phyloP scores from a whole-genome alignment of 2,888 invertebrate genomes.

The Merodon equestris region DNA sequence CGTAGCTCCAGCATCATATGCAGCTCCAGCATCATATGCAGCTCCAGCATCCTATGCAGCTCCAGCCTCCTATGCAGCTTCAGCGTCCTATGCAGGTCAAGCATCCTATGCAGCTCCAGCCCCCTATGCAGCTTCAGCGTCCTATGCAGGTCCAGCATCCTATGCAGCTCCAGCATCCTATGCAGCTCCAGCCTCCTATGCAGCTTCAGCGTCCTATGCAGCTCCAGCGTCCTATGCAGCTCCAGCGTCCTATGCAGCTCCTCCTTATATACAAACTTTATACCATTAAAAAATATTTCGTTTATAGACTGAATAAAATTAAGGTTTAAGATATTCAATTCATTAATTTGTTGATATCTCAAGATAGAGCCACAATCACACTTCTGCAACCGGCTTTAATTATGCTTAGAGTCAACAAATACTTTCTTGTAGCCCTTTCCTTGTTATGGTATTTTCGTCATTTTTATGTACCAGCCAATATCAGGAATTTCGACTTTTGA shows the following conservation, averaged over 20 bases:
- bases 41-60: slow-evolving; percentile 10
- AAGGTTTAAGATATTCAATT: neutral
- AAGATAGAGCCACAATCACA: too few species aligned
- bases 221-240: slow-evolving; percentile 32
- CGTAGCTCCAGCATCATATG: slow-evolving; percentile 21
- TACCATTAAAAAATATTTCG: slow-evolving; percentile 26
- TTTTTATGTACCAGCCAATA: too few species aligned
- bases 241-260: slow-evolving; percentile 15
- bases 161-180: slow-evolving; percentile 28
- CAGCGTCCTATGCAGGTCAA: slow-evolving; percentile 13
- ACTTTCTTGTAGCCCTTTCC: too few species aligned
- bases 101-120: too few species aligned
- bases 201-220: slow-evolving; percentile 35
- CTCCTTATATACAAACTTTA: slow-evolving; percentile 12
- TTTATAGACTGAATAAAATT: slow-evolving; percentile 25
- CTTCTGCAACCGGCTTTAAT: too few species aligned
- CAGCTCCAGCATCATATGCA: slow-evolving; percentile 22
- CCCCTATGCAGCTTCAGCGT: too few species aligned
- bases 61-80: slow-evolving; percentile 16
- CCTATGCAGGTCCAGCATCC: slow-evolving; percentile 8
- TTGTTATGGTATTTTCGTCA: too few species aligned
- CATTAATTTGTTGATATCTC: too few species aligned
- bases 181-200: slow-evolving; percentile 34
- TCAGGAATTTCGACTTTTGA: too few species aligned
- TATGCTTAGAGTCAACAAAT: too few species aligned